Conservation (phyloP, 1,140 invertebrate species). For the Heliconius nattereri region DNA sequence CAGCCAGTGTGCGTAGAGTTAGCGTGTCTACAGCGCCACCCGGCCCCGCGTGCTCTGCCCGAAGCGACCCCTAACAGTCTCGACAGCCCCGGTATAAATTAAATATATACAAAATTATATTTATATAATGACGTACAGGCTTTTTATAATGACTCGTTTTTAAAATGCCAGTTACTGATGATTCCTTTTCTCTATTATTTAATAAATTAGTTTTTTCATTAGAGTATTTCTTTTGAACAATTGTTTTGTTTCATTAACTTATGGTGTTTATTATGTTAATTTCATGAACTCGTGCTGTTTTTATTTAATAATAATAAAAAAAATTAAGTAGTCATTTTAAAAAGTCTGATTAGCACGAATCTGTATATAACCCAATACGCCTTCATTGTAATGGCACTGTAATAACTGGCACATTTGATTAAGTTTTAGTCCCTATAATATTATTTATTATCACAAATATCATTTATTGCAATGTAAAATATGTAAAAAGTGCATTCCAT, state of each 20-base stretch:
- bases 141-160: not conserved
- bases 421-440: not conserved
- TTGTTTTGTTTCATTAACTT: not conserved
- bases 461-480: not conserved
- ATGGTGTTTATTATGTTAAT: not conserved
- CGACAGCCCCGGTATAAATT: constrained; percentile 72
- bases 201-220: too few species aligned
- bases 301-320: not conserved
- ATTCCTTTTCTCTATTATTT: too few species aligned
- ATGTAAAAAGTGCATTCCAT: not conserved
- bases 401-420: not conserved
- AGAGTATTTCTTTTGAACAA: not conserved
- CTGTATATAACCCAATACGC: not conserved
- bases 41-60: constrained; percentile 72
- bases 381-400: constrained; percentile 4
- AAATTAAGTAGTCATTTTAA: not conserved
- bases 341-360: constrained; percentile 11
- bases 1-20: constrained; percentile 91
- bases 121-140: not conserved
- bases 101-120: not conserved
- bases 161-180: too few species aligned
- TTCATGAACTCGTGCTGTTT: not conserved
- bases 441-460: not conserved
- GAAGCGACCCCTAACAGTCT: constrained; percentile 81
- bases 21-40: constrained; percentile 83